Evolutionary conservation across 1,140 invertebrate species (phyloP), one percentile per base, ranked within the genome.

Genomic region (Zaprionus kolodkinae): DNA sequence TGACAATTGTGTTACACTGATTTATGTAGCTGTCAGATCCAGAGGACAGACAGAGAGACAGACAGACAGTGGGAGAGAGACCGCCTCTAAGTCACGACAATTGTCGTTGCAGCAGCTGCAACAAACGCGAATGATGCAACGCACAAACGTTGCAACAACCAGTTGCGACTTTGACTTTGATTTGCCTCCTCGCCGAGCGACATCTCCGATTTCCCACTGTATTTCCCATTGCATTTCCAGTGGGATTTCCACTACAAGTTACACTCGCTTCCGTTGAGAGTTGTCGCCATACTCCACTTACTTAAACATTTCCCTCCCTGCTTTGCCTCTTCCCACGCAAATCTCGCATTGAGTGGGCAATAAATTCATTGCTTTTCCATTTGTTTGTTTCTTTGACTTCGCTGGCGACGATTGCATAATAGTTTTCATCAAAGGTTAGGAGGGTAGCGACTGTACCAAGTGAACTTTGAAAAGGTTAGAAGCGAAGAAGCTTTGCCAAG

Each of bases 1-100:
- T 87, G 83, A 87, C 83, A 87, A 87, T 87, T 88, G 83, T 87
- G 83, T 87, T 87, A 80, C 65, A 79, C 63, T 88, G 84, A 87
- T 87, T 87, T 87, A 87, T 87, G 83, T 87, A 67, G 21, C 71
- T 87, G 83, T 87, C 84, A 87, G 60, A 30, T 57, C 40, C 45
- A 35, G 15, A 25, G 40, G 15, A 25, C 50, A 69, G 30, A 45
- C n/a, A 50, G n/a, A 50, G n/a, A n/a, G 15, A 25, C 50, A 69
- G 30, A 45, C n/a, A 50, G n/a, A 50, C n/a, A n/a, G n/a, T n/a
- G 15, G 30, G 33, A 9, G 6, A 35, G 33, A 21, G 17, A 52
- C n/a, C 54, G 82, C 82, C 83, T 75, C 76, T 72, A 21, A 67
- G 79, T 88, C 84, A 88, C 85, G 84, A 83, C 57, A 35, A 55